These are phyloP conservation scores for Linnaemya vulpina DNA, from an alignment of 2,888 invertebrate genomes.

Conservation along the genomic window DNA sequence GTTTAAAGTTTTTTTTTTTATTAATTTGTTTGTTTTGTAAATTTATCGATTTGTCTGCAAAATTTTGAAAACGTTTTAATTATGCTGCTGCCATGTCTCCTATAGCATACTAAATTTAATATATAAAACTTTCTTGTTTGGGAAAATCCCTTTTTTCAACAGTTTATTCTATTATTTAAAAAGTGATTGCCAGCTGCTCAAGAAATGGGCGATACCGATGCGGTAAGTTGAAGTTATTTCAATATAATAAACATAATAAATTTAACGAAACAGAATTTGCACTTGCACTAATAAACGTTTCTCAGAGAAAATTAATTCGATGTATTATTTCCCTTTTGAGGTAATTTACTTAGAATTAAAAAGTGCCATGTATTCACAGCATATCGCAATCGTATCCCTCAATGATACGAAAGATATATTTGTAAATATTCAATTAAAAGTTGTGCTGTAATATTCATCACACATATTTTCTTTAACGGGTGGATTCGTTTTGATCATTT, in stretches of 20 bases:
- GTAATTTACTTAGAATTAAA: too few relatives aligned
- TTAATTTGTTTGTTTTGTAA: slow-evolving; percentile 31
- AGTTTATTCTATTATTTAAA: background rate
- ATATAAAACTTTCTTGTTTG: slow-evolving; percentile 20
- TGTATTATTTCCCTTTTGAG: too few relatives aligned
- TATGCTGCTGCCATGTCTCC: background rate
- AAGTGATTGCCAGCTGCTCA: slow-evolving; percentile 20
- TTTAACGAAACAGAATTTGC: background rate
- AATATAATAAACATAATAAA: background rate
- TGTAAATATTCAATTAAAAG: too few relatives aligned
- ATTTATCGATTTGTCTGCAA: slow-evolving; percentile 70
- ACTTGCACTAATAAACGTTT: slow-evolving; percentile 9
- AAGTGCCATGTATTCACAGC: too few relatives aligned
- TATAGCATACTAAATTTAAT: background rate
- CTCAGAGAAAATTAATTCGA: too few relatives aligned
- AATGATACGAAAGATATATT: too few relatives aligned
- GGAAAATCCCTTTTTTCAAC: slow-evolving; percentile 57
- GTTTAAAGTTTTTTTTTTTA: slow-evolving; percentile 38
- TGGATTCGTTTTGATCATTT: too few relatives aligned
- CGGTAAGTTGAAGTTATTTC: slow-evolving; percentile 70
- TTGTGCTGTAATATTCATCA: too few relatives aligned
- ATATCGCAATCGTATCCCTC: too few relatives aligned
- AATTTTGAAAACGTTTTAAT: slow-evolving; percentile 34
- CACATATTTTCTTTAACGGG: too few relatives aligned
- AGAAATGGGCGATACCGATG: slow-evolving; percentile 73